Conservation (phyloP, 2,797 vertebrate genomes). For the Ispidina lecontei region DNA sequence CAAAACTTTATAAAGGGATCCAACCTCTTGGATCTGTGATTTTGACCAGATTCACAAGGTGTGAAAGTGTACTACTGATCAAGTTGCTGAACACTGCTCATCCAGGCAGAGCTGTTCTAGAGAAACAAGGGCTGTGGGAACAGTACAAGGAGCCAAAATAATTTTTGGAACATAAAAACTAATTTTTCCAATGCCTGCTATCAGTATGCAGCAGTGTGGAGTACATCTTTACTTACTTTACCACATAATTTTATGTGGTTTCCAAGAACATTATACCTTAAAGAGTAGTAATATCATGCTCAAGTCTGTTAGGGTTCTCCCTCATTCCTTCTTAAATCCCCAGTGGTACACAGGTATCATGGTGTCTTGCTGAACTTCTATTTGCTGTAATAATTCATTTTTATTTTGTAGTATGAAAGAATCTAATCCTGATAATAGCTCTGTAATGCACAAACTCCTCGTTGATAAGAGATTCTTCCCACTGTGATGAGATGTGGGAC, state of each 20-base stretch:
- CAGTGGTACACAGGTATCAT: neutral
- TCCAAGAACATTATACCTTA: neutral
- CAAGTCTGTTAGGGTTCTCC: neutral
- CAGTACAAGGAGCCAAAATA: neutral
- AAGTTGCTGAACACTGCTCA: slow-evolving; percentile 1
- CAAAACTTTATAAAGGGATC: neutral
- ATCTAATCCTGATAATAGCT: neutral
- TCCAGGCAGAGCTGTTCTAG: neutral
- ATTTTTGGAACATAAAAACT: neutral
- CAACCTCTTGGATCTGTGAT: neutral
- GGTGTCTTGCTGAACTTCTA: neutral
- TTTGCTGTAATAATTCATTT: neutral
- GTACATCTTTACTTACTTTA: neutral
- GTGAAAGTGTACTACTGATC: neutral
- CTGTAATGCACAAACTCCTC: neutral
- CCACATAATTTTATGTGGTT: neutral
- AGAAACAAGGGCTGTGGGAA: neutral
- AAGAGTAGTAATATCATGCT: neutral
- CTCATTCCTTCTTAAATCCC: neutral
- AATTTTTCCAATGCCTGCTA: neutral
- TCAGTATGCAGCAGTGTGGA: neutral
- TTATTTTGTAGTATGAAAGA: neutral
- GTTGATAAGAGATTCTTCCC: neutral
- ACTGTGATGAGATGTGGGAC: neutral
- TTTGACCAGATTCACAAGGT: neutral